Evolutionary conservation across 2,797 vertebrate species (phyloP).

Genomic region (Oreochromis mossambicus): DNA sequence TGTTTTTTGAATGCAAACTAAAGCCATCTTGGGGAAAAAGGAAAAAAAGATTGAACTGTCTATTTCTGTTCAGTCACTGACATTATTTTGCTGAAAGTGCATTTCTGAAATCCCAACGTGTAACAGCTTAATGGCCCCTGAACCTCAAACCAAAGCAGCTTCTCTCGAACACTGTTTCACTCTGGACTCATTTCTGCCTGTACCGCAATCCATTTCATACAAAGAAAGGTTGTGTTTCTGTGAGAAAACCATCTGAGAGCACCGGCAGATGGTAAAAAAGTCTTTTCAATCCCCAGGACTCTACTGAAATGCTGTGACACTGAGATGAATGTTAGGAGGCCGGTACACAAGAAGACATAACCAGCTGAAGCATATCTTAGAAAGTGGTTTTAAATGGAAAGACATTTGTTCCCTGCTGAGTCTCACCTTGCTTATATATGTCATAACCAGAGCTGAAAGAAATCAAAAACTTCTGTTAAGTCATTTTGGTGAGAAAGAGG

Average conservation of each 20-base stretch:
- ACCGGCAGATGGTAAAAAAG: constrained; percentile 38
- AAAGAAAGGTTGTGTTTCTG: constrained; percentile 5
- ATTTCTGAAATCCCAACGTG: background rate
- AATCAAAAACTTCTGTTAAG: constrained; percentile 16
- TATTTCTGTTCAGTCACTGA: background rate
- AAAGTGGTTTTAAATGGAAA: constrained; percentile 46
- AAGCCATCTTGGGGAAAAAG: background rate
- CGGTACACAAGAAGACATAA: constrained; percentile 28
- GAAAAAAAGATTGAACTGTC: background rate
- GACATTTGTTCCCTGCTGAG: constrained; percentile 20
- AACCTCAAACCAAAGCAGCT: background rate
- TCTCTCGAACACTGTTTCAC: constrained; percentile 13
- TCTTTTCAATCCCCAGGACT: constrained; percentile 42
- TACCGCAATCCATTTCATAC: constrained; percentile 24
- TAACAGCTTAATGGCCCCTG: background rate
- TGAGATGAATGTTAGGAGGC: constrained; percentile 49
- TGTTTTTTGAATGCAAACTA: background rate
- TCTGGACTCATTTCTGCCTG: constrained; percentile 28
- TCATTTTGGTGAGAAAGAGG: background rate
- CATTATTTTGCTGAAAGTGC: background rate
- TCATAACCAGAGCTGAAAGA: constrained; percentile 5
- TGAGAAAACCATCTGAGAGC: constrained; percentile 19
- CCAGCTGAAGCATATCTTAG: constrained; percentile 27
- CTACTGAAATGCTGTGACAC: constrained; percentile 57
- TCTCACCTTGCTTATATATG: constrained; percentile 15